Base-by-base conservation (phyloP, 2,113 vertebrate species). In the Hippocampus guttulatus region DNA sequence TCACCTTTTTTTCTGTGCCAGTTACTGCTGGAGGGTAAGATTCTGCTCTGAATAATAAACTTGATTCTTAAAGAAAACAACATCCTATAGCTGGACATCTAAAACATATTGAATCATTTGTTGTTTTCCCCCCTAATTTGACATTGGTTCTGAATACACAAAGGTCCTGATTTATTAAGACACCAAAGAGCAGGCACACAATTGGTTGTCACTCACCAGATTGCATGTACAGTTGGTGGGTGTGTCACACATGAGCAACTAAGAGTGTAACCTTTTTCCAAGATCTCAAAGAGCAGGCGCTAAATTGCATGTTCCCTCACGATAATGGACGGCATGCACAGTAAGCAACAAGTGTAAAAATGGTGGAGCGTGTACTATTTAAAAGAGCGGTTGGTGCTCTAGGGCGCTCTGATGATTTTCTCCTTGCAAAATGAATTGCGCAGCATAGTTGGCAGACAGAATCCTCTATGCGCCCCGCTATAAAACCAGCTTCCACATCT, bases 101-200 rank as follows among this genome's bases (percentile, higher is more conserved):
- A 20, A 41, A 38, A 10, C 43, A 21, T n/a, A 20, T 15, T 43
- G 8, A 65, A 65, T 45, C 45, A 0, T 43, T 43, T 65, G 38
- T 45, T 47, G 61, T 40, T 74, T 84, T 81, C 88, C 62, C 73
- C 84, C 1, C 71, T 76, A 16, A 51, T 74, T 84, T 88, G 91
- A 88, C 83, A 87, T 89, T 82, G 70, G 84, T 82, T 88, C 79
- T 8, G 84, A 82, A 65, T 88, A 80, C 81, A 77, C 83, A 88
- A 76, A 87, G 84, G 84, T 78, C 51, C 20, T 52, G 7, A 52
- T 52, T 52, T 52, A 52, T 21, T 9, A 52, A 8, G 20, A 52
- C 21, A 1, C 51, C 8, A 51, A 51, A 51, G 16, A 51, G 47
- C 15, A 16, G 16, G 47, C 16, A 16, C 5, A 16, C 5, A 51